A percentile compares a stretch with the other conserved stretches of the same genome.
These are phyloP conservation scores for Bombus huntii DNA, from an alignment of 1,140 invertebrate species.

Conservation along the genomic window DNA sequence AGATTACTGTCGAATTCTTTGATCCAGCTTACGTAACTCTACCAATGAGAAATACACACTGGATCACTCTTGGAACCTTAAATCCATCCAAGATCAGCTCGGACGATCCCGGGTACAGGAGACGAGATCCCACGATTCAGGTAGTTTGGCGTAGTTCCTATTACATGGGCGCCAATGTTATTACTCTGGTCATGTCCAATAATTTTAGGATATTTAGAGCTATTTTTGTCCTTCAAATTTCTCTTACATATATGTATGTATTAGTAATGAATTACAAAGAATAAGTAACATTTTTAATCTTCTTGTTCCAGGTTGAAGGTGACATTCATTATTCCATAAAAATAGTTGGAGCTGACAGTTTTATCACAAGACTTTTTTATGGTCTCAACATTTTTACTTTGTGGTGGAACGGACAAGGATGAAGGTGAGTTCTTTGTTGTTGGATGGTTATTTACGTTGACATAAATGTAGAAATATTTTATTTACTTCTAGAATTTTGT, in stretches of 20 bases:
- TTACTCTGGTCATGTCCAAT: background rate
- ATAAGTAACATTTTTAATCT: background rate
- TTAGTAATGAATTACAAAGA: background rate
- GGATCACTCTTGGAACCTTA: background rate
- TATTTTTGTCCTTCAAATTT: background rate
- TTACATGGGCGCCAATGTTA: background rate
- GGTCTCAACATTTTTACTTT: constrained; percentile 14
- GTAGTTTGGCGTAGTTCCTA: background rate
- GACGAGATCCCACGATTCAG: background rate
- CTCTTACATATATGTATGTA: background rate
- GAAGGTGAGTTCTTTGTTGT: background rate
- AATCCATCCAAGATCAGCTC: background rate
- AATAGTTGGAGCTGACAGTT: background rate
- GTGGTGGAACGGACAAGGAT: background rate
- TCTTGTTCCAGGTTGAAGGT: background rate
- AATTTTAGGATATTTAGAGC: background rate
- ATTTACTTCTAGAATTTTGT: background rate
- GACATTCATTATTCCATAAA: too few species aligned
- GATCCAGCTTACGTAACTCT: background rate
- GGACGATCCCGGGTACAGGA: background rate
- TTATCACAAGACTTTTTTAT: background rate
- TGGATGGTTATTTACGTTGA: too few species aligned
- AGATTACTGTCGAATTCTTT: background rate
- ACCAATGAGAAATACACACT: background rate
- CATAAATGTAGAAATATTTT: background rate